Percentiles rank a stretch among this genome's conserved stretches.
Evolutionary conservation across 2,888 invertebrate species (phyloP).

Genomic region (Drosophila kambysellisi): DNA sequence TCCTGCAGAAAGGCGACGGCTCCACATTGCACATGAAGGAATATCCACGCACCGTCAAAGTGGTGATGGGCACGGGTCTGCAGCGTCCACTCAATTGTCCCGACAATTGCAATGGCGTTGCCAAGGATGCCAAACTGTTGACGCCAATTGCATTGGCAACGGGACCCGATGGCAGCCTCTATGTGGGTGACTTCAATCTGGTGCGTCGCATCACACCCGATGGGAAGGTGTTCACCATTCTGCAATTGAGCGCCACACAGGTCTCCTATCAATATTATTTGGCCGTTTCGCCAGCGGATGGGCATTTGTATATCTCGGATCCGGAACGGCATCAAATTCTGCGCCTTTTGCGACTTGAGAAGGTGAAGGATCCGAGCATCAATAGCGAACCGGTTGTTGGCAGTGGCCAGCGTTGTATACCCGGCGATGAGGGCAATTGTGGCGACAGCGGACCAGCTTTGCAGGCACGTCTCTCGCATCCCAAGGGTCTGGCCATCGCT

Average conservation of each 20-base stretch:
- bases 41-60: conserved; percentile 95
- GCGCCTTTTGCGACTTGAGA: conserved; percentile 91
- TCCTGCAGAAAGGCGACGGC: conserved; percentile 98
- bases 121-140: conserved; percentile 93
- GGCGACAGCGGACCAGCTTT: conserved; percentile 97
- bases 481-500: conserved; percentile 98
- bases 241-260: conserved; percentile 96
- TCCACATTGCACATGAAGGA: conserved; percentile 97
- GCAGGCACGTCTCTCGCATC: conserved; percentile 96
- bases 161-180: conserved; percentile 98
- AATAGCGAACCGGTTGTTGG: conserved; percentile 95
- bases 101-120: conserved; percentile 93
- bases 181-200: conserved; percentile 98
- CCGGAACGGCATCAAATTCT: conserved; percentile 96
- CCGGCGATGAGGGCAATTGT: conserved; percentile 96
- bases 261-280: conserved; percentile 98
- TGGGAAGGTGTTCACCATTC: conserved; percentile 94
- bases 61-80: conserved; percentile 96
- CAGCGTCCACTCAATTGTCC: conserved; percentile 94
- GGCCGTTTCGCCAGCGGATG: conserved; percentile 98
- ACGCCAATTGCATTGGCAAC: conserved; percentile 97
- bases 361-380: conserved; percentile 92
- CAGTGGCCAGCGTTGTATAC: conserved; percentile 96
- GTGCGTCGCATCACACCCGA: conserved; percentile 96
- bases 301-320: conserved; percentile 97